Evolutionary conservation across 2,888 invertebrate genomes (phyloP).

Genomic region (Rhogogaster chlorosoma): DNA sequence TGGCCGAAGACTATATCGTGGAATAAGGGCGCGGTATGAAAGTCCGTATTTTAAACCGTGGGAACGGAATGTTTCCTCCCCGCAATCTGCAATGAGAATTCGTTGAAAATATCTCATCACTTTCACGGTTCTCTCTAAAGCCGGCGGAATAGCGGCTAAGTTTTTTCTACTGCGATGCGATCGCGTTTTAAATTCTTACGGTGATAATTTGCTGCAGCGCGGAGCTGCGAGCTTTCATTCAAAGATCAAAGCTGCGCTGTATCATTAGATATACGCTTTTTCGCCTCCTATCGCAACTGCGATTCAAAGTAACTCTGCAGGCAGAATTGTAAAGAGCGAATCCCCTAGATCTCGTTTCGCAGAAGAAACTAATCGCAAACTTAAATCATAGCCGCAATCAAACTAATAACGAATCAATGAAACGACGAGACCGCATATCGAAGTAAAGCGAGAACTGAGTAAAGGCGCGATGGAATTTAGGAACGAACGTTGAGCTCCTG

Average conservation of each 20-base stretch:
- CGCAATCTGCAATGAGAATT: conserved; percentile 38
- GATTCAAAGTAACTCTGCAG: too few species aligned
- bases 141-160: neutral
- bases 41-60: neutral
- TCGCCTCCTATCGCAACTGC: too few species aligned
- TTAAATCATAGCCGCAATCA: neutral
- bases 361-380: too few species aligned
- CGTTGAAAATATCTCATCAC: conserved; percentile 31
- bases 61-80: conserved; percentile 39
- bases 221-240: too few species aligned
- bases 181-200: neutral
- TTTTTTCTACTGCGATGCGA: neutral
- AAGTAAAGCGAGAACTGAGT: neutral
- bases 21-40: neutral
- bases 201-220: neutral
- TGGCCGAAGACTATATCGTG: neutral
- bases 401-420: neutral
- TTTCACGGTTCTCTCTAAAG: neutral
- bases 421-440: neutral
- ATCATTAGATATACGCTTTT: neutral
- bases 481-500: conserved; percentile 1
- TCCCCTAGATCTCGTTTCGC: too few species aligned
- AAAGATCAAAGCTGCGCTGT: neutral
- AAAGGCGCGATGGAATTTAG: neutral
- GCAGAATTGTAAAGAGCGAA: too few species aligned